Evolutionary conservation across 1,140 invertebrate species (phyloP), one percentile per base, ranked within the genome.

Genomic region (Caenorhabditis briggsae): DNA sequence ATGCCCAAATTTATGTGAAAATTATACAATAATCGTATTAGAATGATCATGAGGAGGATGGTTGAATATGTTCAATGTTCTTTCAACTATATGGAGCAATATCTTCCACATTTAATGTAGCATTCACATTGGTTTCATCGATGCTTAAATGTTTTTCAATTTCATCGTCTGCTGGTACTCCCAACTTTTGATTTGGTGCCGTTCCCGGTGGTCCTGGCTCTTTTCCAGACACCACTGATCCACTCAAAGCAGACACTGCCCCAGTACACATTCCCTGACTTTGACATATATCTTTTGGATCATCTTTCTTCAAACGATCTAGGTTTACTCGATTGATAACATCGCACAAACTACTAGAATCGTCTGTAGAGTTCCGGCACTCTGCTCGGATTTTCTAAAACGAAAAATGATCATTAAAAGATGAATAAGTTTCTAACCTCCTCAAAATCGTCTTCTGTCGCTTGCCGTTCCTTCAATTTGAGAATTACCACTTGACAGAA

Each of bases 241-340:
- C 33, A 33, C 3, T 33, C 3, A 33, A 33, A 2, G 33, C 3
- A 33, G 33, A 33, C 33, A 33, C 16, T 5, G 12, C 8, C 20
- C 20, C 64, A 14, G 43, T 46, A 41, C 70, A 78, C 70, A 78
- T 78, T 53, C 46, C 46, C 20, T 78, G 70, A 50, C 46, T 53
- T 14, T 78, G 3, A 25, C 82, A 83, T 43, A 59, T 46, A 33
- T 83, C 46, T 33, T 58, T 83, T 11, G 82, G 33, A 58, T 58
- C 20, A 9, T 46, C 85, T 14, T 43, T 82, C 23, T 59, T 82
- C 85, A 86, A 33, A 16, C 55, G 20, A 23, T 82, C 58, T 23
- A 97, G 92, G 96, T 85, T 85, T 0, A 85, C 64, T 23, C 83
- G 65, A 16, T 64, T 53, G 14, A 84, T 50, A 3, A 78, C 70